phyloP scores from a whole-genome alignment of 1,140 invertebrate genomes.

The Leptonema lineaticorne region DNA sequence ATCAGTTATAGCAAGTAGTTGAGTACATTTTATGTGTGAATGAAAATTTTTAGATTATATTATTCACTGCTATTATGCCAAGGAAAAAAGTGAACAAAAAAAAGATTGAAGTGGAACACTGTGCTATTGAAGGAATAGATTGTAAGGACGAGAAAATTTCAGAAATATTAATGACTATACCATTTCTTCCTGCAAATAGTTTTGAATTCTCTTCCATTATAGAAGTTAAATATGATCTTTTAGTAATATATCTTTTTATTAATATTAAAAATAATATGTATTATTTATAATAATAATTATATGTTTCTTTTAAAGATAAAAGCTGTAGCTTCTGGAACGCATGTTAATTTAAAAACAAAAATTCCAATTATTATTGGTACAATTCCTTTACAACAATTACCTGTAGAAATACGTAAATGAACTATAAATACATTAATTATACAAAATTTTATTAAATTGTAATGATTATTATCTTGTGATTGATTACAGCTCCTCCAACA shows the following conservation, averaged over 20 bases:
- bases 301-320: background rate
- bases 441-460: background rate
- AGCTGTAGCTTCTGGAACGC: background rate
- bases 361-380: constrained; percentile 14
- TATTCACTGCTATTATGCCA: too few relatives aligned
- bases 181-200: background rate
- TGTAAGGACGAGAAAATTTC: background rate
- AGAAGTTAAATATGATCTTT: background rate
- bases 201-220: background rate
- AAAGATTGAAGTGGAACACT: too few relatives aligned
- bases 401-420: too few relatives aligned
- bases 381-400: background rate
- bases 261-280: background rate
- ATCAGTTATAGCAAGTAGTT: too few relatives aligned
- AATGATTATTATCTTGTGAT: too few relatives aligned
- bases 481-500: too few relatives aligned
- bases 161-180: background rate
- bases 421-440: too few relatives aligned
- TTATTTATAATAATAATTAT: background rate
- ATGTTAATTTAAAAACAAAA: background rate
- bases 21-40: too few relatives aligned
- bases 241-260: background rate
- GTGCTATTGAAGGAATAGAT: background rate
- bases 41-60: background rate
- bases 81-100: too few relatives aligned